Percentiles rank a stretch among this genome's conserved stretches.
Conservation (phyloP, 1,140 invertebrate genomes). For the Drosophila bipectinata region DNA sequence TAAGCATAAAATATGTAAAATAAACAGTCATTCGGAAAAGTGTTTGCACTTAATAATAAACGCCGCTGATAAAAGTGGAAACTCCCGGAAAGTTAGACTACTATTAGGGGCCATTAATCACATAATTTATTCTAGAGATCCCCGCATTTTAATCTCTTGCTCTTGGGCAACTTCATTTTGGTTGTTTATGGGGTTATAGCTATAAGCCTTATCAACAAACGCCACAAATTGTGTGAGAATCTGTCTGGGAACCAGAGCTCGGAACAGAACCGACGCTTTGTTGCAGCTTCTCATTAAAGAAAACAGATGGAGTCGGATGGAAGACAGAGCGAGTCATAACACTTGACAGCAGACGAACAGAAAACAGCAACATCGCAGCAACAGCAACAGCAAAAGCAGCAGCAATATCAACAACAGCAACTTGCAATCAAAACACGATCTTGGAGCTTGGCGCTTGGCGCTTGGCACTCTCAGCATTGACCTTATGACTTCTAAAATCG, state of each 20-base stretch:
- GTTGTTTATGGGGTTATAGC: conserved; percentile 41
- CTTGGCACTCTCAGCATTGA: conserved; percentile 70
- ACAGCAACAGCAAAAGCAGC: conserved; percentile 6
- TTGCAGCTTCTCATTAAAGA: conserved; percentile 50
- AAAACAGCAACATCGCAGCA: conserved; percentile 35
- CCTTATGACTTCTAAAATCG: conserved; percentile 82
- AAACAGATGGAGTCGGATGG: conserved; percentile 27
- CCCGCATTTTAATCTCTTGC: conserved; percentile 37
- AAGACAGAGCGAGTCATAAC: conserved; percentile 71
- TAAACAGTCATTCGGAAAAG: conserved; percentile 63
- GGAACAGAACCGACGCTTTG: conserved; percentile 62
- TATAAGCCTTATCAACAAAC: conserved; percentile 53
- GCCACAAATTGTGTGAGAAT: conserved; percentile 40
- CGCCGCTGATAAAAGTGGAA: conserved; percentile 51
- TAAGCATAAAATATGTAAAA: conserved; percentile 43
- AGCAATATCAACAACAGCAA: conserved; percentile 34
- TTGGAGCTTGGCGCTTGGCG: conserved; percentile 60
- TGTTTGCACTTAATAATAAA: conserved; percentile 59
- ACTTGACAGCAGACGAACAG: conserved; percentile 69
- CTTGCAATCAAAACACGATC: conserved; percentile 79
- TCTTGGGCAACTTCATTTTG: conserved; percentile 44
- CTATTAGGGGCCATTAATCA: conserved; percentile 36
- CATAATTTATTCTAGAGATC: conserved; percentile 26
- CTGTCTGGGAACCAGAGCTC: conserved; percentile 54
- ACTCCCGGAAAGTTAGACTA: conserved; percentile 11